Conservation (phyloP, 2,888 invertebrate species). For the Eilema griseolum region DNA sequence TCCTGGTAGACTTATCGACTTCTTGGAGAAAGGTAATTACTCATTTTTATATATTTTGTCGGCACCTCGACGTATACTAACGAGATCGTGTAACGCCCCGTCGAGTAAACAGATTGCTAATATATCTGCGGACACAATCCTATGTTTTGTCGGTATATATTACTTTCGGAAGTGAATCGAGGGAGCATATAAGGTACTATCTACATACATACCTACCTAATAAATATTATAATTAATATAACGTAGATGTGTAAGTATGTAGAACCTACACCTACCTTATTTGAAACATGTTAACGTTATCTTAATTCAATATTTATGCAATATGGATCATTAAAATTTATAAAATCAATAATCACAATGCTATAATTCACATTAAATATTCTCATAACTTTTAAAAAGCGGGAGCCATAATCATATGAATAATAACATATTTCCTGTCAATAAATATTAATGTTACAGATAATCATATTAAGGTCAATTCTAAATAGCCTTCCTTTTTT, state of each 20-base stretch:
- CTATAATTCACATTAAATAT: conserved; percentile 4
- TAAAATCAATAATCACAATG: conserved; percentile 5
- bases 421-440: background rate
- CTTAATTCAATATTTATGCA: background rate
- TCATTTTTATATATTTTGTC: conserved; percentile 72
- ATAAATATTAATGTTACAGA: background rate
- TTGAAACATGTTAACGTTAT: background rate
- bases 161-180: conserved; percentile 9
- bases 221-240: background rate
- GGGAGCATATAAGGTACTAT: background rate
- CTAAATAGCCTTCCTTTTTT: background rate
- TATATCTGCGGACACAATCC: conserved; percentile 57
- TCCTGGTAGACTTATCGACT: conserved; percentile 97
- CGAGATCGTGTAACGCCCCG: conserved; percentile 71
- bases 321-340: background rate
- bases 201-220: too few relatives aligned
- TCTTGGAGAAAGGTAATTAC: conserved; percentile 91
- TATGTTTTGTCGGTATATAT: conserved; percentile 11
- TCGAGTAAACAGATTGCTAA: conserved; percentile 72
- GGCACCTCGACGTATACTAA: conserved; percentile 66
- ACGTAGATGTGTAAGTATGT: background rate
- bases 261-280: background rate
- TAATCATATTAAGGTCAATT: background rate
- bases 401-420: conserved; percentile 1
- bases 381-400: background rate